phyloP scores from a whole-genome alignment of 2,888 invertebrate species.

The Sinelater perroti region DNA sequence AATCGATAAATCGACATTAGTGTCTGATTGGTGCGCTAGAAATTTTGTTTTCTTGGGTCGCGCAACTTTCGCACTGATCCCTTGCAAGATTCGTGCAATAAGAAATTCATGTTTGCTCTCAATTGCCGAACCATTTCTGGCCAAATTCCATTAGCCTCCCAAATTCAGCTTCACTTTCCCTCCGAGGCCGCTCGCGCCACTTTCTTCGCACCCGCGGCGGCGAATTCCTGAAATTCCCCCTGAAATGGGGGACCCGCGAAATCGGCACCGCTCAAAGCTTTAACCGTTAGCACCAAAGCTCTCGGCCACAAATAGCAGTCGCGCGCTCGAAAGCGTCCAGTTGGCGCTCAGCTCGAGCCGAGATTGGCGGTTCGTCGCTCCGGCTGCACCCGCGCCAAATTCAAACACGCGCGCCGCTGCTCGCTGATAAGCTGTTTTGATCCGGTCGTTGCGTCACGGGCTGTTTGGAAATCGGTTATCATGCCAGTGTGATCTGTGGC shows the following conservation, averaged over 20 bases:
- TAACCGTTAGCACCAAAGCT: conserved; percentile 27
- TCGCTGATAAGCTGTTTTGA: conserved; percentile 18
- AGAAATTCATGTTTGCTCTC: no score
- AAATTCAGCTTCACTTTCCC: no score
- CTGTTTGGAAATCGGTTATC: conserved; percentile 16
- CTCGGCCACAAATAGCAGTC: conserved; percentile 26
- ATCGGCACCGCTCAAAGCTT: conserved; percentile 25
- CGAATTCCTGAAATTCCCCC: conserved; percentile 4
- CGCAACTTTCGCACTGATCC: no score
- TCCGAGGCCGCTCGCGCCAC: no score
- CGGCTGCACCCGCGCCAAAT: conserved; percentile 12
- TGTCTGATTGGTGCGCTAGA: no score
- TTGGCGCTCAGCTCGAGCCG: conserved; percentile 24
- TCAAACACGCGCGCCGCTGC: conserved; percentile 5
- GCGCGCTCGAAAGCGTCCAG: conserved; percentile 22
- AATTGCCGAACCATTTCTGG: no score
- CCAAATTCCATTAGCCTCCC: no score
- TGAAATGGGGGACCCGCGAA: conserved; percentile 20
- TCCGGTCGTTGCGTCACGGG: conserved; percentile 14
- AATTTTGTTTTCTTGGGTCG: no score
- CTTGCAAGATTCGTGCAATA: no score
- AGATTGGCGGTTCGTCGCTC: conserved; percentile 3
- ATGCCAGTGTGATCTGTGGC: conserved; percentile 11
- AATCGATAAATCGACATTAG: no score
- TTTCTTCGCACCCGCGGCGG: neutral